Evolutionary conservation across 2,888 invertebrate species (phyloP), one percentile per base, ranked within the genome.

Genomic region (Ormyrus nitidulus): DNA sequence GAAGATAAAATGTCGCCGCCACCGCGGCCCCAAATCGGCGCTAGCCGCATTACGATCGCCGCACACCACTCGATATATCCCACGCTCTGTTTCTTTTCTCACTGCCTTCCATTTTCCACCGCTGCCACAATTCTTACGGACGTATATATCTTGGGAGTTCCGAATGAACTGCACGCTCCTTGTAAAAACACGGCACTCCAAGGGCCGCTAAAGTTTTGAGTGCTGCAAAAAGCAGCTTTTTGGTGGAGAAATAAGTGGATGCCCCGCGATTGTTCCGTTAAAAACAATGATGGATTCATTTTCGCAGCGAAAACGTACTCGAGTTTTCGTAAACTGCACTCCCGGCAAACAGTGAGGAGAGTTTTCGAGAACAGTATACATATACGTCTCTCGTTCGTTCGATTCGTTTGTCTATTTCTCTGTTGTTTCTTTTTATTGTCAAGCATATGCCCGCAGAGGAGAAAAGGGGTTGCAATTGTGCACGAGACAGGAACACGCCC

Each of bases 1-100:
- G 84, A 84, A 84, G 86, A 84, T 85, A 85, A 86, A 85, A 86
- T 86, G 85, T 85, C 83, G 77, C 74, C n/a, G 53, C 74, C 56
- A 19, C 19, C n/a, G 13, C 49, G 13, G 13, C 48, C 34, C 48
- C 74, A 51, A 51, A 66, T 65, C 65, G 34, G 56, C 59, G 46
- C 66, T 46, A 74, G 68, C 64, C 64, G 51, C 58, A 62, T 73
- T 68, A 64, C 79, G 66, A 74, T 51, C 46, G 34, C 46, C 46
- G 65, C 70, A 2, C 48, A 8, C 65, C 73, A 69, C 64, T 61
- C 64, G 58, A 13, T 78, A 34, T 34, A 44, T 74, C 69, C 68
- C 66, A 66, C 72, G 61, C 78, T 75, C 75, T 80, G 71, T 54
- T 64, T 73, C 73, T 79, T 69, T 65, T 19, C 46, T 44, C 69